Percentiles rank a stretch among this genome's conserved stretches.
phyloP scores from a whole-genome alignment of 2,113 vertebrate genomes.

The human region DNA sequence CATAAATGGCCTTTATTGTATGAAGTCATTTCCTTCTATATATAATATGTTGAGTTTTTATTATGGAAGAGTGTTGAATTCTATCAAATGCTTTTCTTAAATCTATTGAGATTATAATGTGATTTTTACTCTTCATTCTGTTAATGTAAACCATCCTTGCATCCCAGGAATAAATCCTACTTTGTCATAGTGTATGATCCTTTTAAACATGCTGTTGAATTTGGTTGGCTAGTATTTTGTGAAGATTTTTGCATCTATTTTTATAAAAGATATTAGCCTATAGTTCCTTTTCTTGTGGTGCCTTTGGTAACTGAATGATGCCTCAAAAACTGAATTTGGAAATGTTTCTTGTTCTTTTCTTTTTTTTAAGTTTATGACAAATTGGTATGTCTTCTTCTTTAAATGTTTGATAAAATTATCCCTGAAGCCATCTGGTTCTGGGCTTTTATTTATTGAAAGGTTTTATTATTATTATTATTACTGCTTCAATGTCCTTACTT shows the following conservation, averaged over 20 bases:
- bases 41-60: neutral
- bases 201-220: neutral
- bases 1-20: neutral
- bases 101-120: neutral
- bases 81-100: neutral
- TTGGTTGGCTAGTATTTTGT: neutral
- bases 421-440: neutral
- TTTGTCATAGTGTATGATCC: neutral
- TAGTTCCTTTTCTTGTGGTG: neutral
- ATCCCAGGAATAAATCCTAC: neutral
- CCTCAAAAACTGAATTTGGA: neutral
- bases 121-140: neutral
- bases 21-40: neutral
- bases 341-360: neutral
- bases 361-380: neutral
- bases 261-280: neutral
- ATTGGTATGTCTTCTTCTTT: neutral
- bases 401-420: neutral
- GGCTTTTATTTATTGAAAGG: neutral
- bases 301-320: neutral
- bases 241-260: neutral
- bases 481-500: neutral
- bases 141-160: neutral
- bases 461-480: neutral
- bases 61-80: neutral